Base-by-base conservation (phyloP, 2,113 vertebrate genomes). In the Taxidea taxus region DNA sequence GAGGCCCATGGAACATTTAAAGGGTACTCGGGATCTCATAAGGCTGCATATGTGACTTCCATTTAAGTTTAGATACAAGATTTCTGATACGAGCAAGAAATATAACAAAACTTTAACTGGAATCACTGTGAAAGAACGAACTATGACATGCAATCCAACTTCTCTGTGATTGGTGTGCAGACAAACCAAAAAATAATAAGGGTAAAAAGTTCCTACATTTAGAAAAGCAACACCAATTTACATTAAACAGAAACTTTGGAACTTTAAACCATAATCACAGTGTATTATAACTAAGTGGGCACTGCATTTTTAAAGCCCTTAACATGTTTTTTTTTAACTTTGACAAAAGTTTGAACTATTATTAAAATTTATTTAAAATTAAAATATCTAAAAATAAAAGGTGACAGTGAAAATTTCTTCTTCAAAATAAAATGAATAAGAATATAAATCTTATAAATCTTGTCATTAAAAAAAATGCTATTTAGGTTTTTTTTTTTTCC, bases 1-100 rank as follows among this genome's bases (percentile, higher is more conserved):
- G 97, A 98, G 96, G 88, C 97, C 97, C 96, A 97, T 90, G 97
- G 97, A 98, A 96, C 98, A 97, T 98, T 98, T 97, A 98, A 98
- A 98, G 92, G 88, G 44, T 97, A 98, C 98, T 98, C 18, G 16
- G 97, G 97, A 98, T 97, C 96, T 95, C 97, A 98, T 97, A 98
- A 98, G 97, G 95, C 96, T 98, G 94, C 62, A 90, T 90, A 86
- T 97, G 94, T 56, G 97, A 96, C 98, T 98, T 98, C 92, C 97
- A 98, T 98, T 98, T 98, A 98, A 96, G 95, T 96, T 98, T 83
- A 96, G 93, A 98, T 98, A 37, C 23, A 97, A 66, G 68, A 60
- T 97, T 98, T 96, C 97, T 98, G 95, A 98, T 77, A 97, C 13
- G 62, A 97, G 94, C 58, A 98, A 98, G 86, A 97, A 97, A 98